Evolutionary conservation across 2,888 invertebrate species (phyloP).

Genomic region (Schizotus pectinicornis): DNA sequence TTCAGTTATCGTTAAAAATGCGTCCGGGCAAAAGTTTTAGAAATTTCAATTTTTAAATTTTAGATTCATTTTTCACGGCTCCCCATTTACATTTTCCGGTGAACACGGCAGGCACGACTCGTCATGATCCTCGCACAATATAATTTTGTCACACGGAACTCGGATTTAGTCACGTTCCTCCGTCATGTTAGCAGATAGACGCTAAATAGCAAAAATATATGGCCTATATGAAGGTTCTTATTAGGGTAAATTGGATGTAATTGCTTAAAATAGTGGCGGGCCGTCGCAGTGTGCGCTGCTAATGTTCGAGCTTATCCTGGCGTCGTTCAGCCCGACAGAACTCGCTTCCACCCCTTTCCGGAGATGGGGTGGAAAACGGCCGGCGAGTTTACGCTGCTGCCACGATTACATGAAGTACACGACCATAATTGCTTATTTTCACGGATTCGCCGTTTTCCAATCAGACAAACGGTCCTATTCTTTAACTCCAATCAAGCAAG

Average conservation of each 20-base stretch:
- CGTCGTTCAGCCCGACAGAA: neutral
- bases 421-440: slow-evolving; percentile 17
- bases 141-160: slow-evolving; percentile 16
- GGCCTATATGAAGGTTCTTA: slow-evolving; percentile 16
- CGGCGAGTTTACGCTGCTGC: neutral
- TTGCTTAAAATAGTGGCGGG: slow-evolving; percentile 14
- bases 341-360: neutral
- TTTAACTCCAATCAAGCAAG: slow-evolving; percentile 13
- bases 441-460: slow-evolving; percentile 20
- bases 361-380: neutral
- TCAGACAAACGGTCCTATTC: slow-evolving; percentile 3
- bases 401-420: slow-evolving; percentile 14
- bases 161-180: slow-evolving; percentile 18
- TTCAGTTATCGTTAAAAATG: too few species aligned
- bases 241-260: slow-evolving; percentile 22
- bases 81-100: slow-evolving; percentile 14
- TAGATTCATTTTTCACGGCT: slow-evolving; percentile 11
- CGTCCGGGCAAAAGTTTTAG: neutral
- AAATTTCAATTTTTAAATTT: slow-evolving; percentile 11
- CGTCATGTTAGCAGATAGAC: slow-evolving; percentile 10
- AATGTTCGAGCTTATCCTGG: slow-evolving; percentile 5
- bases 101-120: slow-evolving; percentile 16
- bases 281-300: slow-evolving; percentile 7
- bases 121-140: slow-evolving; percentile 20
- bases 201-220: slow-evolving; percentile 19